Base-by-base conservation (phyloP, 2,113 vertebrate genomes). In the Ochotona princeps region DNA sequence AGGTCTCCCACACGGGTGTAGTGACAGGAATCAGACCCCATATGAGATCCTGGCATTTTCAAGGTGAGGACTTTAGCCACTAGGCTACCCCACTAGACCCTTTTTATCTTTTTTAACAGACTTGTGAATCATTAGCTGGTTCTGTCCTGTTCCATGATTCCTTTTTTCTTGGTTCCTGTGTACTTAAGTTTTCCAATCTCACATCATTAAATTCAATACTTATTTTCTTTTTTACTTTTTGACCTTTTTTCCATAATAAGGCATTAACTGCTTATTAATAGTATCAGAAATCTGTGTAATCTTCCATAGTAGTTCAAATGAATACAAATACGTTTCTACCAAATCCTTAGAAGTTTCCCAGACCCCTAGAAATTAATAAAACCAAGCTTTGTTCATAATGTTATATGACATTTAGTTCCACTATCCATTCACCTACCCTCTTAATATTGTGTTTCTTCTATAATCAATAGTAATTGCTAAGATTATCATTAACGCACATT, bases 101-200 rank as follows among this genome's bases (percentile, higher is more conserved):
- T 44, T 44, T 44, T 44, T 44, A 44, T 44, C 38, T 44, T 44
- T 44, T 44, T 44, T 44, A 44, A 44, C 38, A 44, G 38, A 44
- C 1, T 79, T 83, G 67, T 54, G 28, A 82, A 92, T 70, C 11
- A 81, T 61, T 83, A 67, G 74, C 18, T 91, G 13, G 85, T 81
- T 49, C 21, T 82, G 12, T n/a, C 61, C 92, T 76, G 15, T 35
- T 82, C 15, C 26, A 47, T 83, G n/a, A 78, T 87, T 87, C 26
- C 78, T 23, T 79, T 83, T 70, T 87, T 87, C 60, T 67, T 82
- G 54, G 35, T 5, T 14, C 20, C n/a, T 54, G 8, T 73, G 17
- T 79, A 63, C 11, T 83, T 72, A 30, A 76, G 5, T 78, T 90
- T 82, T 87, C 54, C 61, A 73, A 70, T 47, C 63, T 78, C 21